phyloP scores from a whole-genome alignment of 2,113 vertebrate genomes.

The Ctenomys sociabilis region DNA sequence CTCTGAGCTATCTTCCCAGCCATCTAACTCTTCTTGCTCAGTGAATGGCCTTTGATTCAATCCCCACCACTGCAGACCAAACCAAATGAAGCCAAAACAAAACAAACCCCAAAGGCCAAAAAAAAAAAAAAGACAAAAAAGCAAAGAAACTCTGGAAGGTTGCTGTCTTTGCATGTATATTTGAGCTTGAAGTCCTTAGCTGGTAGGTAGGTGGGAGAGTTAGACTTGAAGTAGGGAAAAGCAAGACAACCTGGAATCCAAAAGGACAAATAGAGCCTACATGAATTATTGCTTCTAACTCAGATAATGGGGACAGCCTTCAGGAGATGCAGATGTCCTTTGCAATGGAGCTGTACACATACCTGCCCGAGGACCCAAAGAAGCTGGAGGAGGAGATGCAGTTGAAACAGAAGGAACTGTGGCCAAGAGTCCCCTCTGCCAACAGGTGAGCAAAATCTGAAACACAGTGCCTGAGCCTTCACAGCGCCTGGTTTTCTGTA shows the following conservation, averaged over 20 bases:
- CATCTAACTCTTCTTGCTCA: background rate
- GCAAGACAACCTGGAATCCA: background rate
- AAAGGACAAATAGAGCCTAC: background rate
- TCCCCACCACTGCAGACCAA: background rate
- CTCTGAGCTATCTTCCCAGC: background rate
- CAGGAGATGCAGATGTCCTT: background rate
- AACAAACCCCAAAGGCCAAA: background rate
- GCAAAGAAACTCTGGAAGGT: background rate
- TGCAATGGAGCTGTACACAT: background rate
- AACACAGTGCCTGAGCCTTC: background rate
- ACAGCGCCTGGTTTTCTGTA: background rate
- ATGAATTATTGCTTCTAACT: background rate
- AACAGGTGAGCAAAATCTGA: background rate
- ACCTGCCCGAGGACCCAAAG: background rate
- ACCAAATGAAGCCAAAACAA: background rate
- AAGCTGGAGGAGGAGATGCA: background rate
- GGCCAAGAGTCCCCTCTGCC: background rate
- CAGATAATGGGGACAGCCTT: background rate
- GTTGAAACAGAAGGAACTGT: background rate
- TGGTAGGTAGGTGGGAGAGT: background rate
- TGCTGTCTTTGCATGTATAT: background rate
- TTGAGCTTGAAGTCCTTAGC: background rate
- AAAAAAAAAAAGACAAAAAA: background rate
- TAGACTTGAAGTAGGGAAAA: background rate
- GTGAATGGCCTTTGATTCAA: background rate